Conservation (phyloP, 2,113 vertebrate species). For the Sula dactylatra region DNA sequence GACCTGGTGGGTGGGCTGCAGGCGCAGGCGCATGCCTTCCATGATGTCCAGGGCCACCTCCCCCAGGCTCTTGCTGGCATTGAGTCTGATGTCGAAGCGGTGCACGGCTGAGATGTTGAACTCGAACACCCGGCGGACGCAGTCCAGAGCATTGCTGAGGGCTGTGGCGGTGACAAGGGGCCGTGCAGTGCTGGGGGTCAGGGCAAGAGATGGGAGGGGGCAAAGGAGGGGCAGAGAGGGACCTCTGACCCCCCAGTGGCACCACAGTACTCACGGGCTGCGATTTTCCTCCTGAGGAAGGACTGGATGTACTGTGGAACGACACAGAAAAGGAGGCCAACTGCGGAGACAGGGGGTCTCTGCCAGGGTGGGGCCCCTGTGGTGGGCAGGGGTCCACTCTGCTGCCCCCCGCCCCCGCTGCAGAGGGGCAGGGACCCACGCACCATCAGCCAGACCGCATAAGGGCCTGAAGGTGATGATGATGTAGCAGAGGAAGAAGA, state of each 20-base stretch:
- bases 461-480: conserved; percentile 75
- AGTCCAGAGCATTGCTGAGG: conserved; percentile 47
- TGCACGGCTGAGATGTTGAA: conserved; percentile 81
- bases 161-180: conserved; percentile 61
- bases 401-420: rapidly evolving
- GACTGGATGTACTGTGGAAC: conserved; percentile 79
- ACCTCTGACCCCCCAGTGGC: rapidly evolving
- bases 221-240: too few species aligned
- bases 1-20: conserved; percentile 36
- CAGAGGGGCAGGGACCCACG: background rate
- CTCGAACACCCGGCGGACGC: conserved; percentile 82
- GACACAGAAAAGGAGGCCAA: conserved; percentile 76
- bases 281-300: conserved; percentile 62
- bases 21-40: conserved; percentile 57
- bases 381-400: rapidly evolving
- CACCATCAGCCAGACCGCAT: conserved; percentile 74
- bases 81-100: conserved; percentile 70
- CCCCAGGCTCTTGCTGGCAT: conserved; percentile 77
- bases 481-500: conserved; percentile 79
- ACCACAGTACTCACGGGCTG: conserved; percentile 74
- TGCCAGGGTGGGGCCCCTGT: rapidly evolving
- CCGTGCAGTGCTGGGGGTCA: rapidly evolving
- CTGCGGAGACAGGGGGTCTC: conserved; percentile 46
- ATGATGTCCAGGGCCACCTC: conserved; percentile 79
- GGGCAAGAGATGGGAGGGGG: rapidly evolving